Conservation (phyloP, 2,888 invertebrate genomes). For the Lithophane socia region DNA sequence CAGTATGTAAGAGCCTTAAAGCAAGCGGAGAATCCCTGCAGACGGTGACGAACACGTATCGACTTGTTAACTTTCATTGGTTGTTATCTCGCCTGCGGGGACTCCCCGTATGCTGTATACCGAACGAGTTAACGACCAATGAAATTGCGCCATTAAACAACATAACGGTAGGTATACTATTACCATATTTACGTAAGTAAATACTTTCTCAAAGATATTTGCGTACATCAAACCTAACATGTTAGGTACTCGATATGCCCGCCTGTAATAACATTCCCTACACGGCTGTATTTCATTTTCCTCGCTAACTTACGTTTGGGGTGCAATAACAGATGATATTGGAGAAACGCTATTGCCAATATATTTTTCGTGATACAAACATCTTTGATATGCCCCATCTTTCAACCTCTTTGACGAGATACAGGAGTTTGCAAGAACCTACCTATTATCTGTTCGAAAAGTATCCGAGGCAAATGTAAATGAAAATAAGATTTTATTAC, state of each 20-base stretch:
- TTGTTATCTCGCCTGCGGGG: no score
- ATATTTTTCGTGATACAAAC: conserved; percentile 14
- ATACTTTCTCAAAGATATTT: conserved; percentile 9
- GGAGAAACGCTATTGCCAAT: conserved; percentile 29
- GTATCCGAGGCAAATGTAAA: no score
- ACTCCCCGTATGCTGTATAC: no score
- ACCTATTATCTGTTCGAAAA: no score
- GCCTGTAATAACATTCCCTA: conserved; percentile 21
- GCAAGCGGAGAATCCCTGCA: no score
- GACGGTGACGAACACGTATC: no score
- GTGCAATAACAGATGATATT: conserved; percentile 49
- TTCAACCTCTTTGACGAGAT: conserved; percentile 8
- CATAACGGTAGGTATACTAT: neutral
- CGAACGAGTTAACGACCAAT: no score
- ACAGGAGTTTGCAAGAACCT: neutral
- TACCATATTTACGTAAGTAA: neutral
- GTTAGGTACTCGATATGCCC: neutral
- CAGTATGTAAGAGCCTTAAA: no score
- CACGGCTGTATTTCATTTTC: conserved; percentile 29
- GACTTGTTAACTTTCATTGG: no score
- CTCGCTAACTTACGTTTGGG: conserved; percentile 21
- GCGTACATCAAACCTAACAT: conserved; percentile 3
- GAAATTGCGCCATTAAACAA: no score
- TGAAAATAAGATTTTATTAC: neutral
- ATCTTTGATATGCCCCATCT: conserved; percentile 4